phyloP scores from a whole-genome alignment of 2,797 vertebrate genomes.

The Trachops cirrhosus region DNA sequence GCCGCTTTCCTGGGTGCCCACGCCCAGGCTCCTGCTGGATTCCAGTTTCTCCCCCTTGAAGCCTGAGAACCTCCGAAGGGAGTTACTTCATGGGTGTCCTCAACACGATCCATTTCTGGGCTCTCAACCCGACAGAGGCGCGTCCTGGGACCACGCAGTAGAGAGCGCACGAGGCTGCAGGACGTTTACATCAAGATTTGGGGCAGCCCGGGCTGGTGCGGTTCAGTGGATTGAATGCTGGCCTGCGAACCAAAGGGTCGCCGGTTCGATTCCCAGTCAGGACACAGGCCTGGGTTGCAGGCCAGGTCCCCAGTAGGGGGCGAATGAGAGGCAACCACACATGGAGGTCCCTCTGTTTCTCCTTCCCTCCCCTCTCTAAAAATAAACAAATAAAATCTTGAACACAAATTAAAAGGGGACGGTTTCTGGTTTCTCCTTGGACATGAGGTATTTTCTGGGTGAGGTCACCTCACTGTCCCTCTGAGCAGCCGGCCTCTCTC shows the following conservation, averaged over 20 bases:
- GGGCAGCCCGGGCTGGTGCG: neutral
- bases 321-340: too few species aligned
- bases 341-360: too few species aligned
- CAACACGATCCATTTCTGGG: neutral
- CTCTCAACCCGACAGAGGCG: fast-evolving
- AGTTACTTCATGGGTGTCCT: neutral
- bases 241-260: too few species aligned
- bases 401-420: neutral
- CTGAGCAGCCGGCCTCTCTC: neutral
- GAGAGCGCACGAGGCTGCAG: fast-evolving
- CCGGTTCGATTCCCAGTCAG: too few species aligned
- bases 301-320: too few species aligned
- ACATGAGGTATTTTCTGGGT: fast-evolving
- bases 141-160: fast-evolving
- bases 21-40: neutral
- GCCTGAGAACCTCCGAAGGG: neutral
- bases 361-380: too few species aligned
- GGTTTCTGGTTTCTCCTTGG: neutral
- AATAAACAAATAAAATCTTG: too few species aligned
- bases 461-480: neutral
- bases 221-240: too few species aligned
- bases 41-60: neutral
- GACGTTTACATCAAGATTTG: fast-evolving
- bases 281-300: too few species aligned
- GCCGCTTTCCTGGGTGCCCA: conserved; percentile 68